Percentiles rank a stretch among this genome's conserved stretches.
phyloP scores from a whole-genome alignment of 2,113 vertebrate genomes.

The Ophiodon elongatus region DNA sequence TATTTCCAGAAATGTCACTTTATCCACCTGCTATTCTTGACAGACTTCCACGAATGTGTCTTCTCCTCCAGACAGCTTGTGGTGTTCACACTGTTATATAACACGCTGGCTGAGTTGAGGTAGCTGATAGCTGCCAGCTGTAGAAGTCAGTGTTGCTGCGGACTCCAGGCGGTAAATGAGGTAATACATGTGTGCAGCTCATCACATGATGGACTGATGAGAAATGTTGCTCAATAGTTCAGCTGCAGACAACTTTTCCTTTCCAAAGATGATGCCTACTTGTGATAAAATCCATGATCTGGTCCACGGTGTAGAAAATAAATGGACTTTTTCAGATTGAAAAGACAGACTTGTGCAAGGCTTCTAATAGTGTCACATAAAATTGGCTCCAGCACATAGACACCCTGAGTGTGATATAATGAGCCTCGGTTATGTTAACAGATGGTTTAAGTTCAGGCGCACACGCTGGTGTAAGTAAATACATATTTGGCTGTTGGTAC shows the following conservation, averaged over 20 bases:
- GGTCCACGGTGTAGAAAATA: conserved; percentile 6
- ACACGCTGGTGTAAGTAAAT: conserved; percentile 11
- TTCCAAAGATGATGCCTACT: conserved; percentile 29
- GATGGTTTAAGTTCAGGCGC: conserved; percentile 50
- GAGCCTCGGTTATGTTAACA: conserved; percentile 36
- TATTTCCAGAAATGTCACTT: conserved; percentile 23
- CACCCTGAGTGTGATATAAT: conserved; percentile 3
- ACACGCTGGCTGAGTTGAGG: conserved; percentile 48
- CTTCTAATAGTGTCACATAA: conserved; percentile 19
- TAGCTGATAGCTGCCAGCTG: conserved; percentile 59
- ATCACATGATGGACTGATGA: conserved; percentile 46
- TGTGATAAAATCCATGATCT: conserved; percentile 29
- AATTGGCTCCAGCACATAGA: conserved; percentile 18
- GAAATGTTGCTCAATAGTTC: conserved; percentile 46
- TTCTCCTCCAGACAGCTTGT: conserved; percentile 29
- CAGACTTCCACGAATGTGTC: conserved; percentile 4
- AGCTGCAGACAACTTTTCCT: conserved; percentile 50
- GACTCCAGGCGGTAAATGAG: conserved; percentile 57
- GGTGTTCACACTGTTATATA: conserved; percentile 35
- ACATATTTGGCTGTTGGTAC: conserved; percentile 37
- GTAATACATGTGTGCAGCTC: conserved; percentile 42
- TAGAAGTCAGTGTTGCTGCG: conserved; percentile 41
- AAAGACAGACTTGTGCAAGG: neutral
- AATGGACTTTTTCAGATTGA: conserved; percentile 31
- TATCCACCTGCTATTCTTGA: conserved; percentile 25